Evolutionary conservation across 2,113 vertebrate genomes (phyloP), one percentile per base, ranked within the genome.

Genomic region (Arvicanthis niloticus): DNA sequence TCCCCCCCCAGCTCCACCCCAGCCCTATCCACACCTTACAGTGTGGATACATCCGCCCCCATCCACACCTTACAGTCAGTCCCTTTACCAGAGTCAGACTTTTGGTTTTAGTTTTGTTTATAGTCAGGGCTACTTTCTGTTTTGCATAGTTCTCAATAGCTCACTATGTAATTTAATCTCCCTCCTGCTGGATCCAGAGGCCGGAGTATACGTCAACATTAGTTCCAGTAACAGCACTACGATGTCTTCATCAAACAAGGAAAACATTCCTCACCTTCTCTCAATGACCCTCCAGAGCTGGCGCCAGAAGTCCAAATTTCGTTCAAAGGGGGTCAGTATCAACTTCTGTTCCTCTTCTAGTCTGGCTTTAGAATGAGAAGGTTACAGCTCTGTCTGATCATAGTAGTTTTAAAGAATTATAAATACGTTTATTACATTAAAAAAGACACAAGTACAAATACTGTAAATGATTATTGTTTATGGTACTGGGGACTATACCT

Each of bases 241-340:
- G 42, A 68, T 5, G 17, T 56, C 34, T 42, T 45, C 19, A 58
- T 53, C 8, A 93, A 16, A 84, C 68, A 65, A 48, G n/a, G 68
- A 86, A 94, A 91, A 89, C 4, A 24, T n/a, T 16, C 67, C 80
- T 96, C 98, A 99, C 99, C 99, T 99, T 96, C 99, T 99, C 98
- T 99, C 99, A 60, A 99, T 99, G 93, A 99, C 99, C 98, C 99
- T 99, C 99, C 99, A 99, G 60, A 99, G 99, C 93, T 99, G 99
- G 91, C 99, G 99, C 99, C 99, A 99, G 95, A 99, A 99, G 95
- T 99, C 99, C 97, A 99, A 96, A 97, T 99, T 99, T 91, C 99
- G 99, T 98, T 99, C 99, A 99, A 99, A 99, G 0, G 99, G 99
- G 0, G 99, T 99, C 77, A 99, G 94, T 98, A 99, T 99, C 89